phyloP scores from a whole-genome alignment of 2,797 vertebrate species.

The Lacerta agilis region DNA sequence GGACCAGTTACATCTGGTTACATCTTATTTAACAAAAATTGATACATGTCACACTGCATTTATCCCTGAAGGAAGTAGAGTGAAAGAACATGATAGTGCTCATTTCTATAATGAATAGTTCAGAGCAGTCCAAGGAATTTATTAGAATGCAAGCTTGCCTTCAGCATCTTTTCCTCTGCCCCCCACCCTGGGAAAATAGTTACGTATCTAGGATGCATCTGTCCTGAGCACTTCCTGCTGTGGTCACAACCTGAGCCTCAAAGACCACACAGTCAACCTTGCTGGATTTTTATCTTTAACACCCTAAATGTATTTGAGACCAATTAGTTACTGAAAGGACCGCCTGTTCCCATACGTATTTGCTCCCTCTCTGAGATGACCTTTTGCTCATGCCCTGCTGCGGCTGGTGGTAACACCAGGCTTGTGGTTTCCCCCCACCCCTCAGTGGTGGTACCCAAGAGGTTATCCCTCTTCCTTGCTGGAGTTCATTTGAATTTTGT shows the following conservation, averaged over 20 bases:
- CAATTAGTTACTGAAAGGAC: background rate
- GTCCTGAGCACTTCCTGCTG: background rate
- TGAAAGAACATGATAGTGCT: conserved; percentile 10
- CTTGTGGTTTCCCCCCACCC: too few species aligned
- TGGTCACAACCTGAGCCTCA: background rate
- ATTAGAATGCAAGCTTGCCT: conserved; percentile 1
- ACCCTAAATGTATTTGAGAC: background rate
- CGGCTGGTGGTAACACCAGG: too few species aligned
- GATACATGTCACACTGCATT: conserved; percentile 10
- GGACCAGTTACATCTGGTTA: too few species aligned
- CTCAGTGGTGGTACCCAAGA: too few species aligned
- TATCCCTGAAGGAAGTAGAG: conserved; percentile 30
- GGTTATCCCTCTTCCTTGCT: too few species aligned
- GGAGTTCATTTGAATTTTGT: too few species aligned
- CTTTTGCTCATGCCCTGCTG: background rate
- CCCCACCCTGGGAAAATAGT: background rate
- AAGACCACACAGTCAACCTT: background rate
- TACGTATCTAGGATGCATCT: background rate
- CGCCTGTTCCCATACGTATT: background rate
- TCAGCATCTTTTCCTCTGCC: background rate
- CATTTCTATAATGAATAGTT: background rate
- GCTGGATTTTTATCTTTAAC: background rate
- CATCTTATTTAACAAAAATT: conserved; percentile 25
- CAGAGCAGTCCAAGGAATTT: conserved; percentile 11
- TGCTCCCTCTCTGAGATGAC: background rate